Conservation (phyloP, 2,888 invertebrate species). For the Galeruca laticollis region DNA sequence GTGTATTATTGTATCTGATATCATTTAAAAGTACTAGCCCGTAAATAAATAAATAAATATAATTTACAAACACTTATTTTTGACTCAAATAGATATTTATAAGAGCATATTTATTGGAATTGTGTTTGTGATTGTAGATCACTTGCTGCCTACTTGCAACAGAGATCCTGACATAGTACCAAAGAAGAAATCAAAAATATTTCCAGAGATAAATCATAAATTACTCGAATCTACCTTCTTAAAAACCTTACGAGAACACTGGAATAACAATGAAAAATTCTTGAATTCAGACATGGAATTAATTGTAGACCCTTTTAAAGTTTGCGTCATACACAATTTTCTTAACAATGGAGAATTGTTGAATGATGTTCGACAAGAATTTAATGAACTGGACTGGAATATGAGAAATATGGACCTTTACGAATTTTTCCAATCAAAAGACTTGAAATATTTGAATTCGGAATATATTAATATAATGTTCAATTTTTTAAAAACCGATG, state of each 20-base stretch:
- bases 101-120: background rate
- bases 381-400: slow-evolving; percentile 77
- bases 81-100: background rate
- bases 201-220: slow-evolving; percentile 47
- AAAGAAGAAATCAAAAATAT: slow-evolving; percentile 55
- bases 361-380: slow-evolving; percentile 75
- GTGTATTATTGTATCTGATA: no score
- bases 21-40: no score
- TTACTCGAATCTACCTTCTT: slow-evolving; percentile 47
- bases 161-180: slow-evolving; percentile 50
- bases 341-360: slow-evolving; percentile 71
- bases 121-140: slow-evolving; percentile 50
- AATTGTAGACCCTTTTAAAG: slow-evolving; percentile 75
- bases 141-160: slow-evolving; percentile 60
- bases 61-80: background rate
- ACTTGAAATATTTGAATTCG: slow-evolving; percentile 71
- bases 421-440: slow-evolving; percentile 86
- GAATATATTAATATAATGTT: slow-evolving; percentile 75
- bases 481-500: slow-evolving; percentile 74
- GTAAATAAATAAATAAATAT: no score
- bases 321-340: slow-evolving; percentile 76
- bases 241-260: slow-evolving; percentile 61
- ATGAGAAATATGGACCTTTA: slow-evolving; percentile 88
- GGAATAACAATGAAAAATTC: slow-evolving; percentile 67
- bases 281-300: slow-evolving; percentile 68